phyloP scores from a whole-genome alignment of 1,140 invertebrate species.

The Eubasilissa regina region DNA sequence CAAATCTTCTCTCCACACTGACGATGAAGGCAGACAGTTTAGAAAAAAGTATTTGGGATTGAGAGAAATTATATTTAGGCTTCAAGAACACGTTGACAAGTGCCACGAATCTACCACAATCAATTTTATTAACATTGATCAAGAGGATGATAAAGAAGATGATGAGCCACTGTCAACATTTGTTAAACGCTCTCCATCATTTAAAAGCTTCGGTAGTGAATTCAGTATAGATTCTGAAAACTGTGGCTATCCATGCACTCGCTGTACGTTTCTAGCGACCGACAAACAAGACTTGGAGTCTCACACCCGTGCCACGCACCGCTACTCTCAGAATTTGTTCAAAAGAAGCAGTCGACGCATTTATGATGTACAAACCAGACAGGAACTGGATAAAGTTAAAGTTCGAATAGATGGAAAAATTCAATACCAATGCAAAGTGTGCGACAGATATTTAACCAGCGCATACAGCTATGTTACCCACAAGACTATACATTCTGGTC shows the following conservation, averaged over 20 bases:
- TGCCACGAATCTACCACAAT: neutral
- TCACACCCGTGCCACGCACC: slow-evolving; percentile 49
- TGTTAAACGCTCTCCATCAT: neutral
- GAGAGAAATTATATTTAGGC: neutral
- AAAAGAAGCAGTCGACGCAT: slow-evolving; percentile 56
- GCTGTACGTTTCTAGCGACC: slow-evolving; percentile 40
- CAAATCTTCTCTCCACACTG: no score
- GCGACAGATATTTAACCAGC: slow-evolving; percentile 52
- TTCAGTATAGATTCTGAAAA: neutral
- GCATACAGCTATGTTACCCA: slow-evolving; percentile 52
- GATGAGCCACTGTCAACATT: slow-evolving; percentile 42
- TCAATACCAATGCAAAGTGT: slow-evolving; percentile 64
- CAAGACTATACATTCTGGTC: slow-evolving; percentile 57
- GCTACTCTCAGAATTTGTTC: slow-evolving; percentile 54
- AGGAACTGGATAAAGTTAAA: slow-evolving; percentile 65
- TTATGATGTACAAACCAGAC: slow-evolving; percentile 49
- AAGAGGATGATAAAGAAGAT: slow-evolving; percentile 43
- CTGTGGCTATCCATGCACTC: slow-evolving; percentile 42
- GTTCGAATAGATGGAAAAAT: slow-evolving; percentile 68
- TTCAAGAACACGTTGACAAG: slow-evolving; percentile 7
- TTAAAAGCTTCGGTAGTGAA: neutral
- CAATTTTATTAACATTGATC: neutral
- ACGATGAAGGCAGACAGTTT: no score
- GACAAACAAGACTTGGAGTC: slow-evolving; percentile 33
- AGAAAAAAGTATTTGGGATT: no score